phyloP scores from a whole-genome alignment of 2,113 vertebrate genomes.

The Larimichthys crocea region DNA sequence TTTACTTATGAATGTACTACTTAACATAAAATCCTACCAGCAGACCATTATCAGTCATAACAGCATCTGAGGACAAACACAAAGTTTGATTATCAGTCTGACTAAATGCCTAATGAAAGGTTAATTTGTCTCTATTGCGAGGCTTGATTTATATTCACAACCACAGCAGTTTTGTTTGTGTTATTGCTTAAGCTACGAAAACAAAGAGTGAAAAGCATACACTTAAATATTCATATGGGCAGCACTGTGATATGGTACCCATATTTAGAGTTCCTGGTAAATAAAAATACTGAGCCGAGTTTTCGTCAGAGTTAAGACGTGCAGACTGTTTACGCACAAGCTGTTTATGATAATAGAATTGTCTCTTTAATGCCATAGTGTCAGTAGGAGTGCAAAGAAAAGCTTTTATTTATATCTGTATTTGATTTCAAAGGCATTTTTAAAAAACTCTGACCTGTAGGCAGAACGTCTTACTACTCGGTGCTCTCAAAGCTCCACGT shows the following conservation, averaged over 20 bases:
- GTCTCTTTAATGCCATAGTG: background rate
- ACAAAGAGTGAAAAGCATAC: conserved; percentile 36
- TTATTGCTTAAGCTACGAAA: conserved; percentile 49
- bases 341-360: conserved; percentile 12
- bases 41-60: conserved; percentile 28
- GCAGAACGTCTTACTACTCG: background rate
- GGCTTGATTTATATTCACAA: conserved; percentile 52
- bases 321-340: background rate
- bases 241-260: conserved; percentile 24
- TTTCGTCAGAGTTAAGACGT: conserved; percentile 14
- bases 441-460: conserved; percentile 6
- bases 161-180: conserved; percentile 9
- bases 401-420: background rate
- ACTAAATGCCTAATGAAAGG: conserved; percentile 43
- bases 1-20: conserved; percentile 39
- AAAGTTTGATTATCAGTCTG: conserved; percentile 50
- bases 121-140: conserved; percentile 22
- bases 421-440: background rate
- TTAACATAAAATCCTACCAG: conserved; percentile 42
- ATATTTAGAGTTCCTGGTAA: conserved; percentile 24
- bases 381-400: background rate
- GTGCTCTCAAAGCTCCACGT: background rate
- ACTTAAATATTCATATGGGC: conserved; percentile 50
- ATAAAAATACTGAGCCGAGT: conserved; percentile 3
- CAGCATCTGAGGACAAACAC: conserved; percentile 30